Evolutionary conservation across 1,140 invertebrate genomes (phyloP), one percentile per base, ranked within the genome.

Genomic region (Phocides pigmalion): DNA sequence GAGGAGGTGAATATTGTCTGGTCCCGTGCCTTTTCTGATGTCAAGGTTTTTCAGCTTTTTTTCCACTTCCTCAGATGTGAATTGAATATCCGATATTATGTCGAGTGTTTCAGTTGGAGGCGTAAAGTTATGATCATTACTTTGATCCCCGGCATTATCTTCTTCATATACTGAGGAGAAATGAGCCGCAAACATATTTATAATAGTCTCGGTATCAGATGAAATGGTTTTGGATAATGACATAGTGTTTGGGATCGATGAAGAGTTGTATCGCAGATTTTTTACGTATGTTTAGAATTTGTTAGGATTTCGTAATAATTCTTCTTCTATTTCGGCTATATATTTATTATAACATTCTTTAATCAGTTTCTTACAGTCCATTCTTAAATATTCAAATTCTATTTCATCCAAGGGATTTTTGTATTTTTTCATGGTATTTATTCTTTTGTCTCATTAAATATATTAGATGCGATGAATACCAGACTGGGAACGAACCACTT

Each of bases 371-470:
- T 41, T 42, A 37, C 53, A 56, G 15, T 42, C 53, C 4, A 22
- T 8, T 42, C 53, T 56, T 56, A 56, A 56, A 41, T 56, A 56
- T 12, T 56, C 16, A 39, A 41, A 56, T 20, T 56, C 51, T 5
- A 56, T 14, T 56, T 9, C 17, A 8, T 56, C 53, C 11, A 56
- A 17, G 6, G 53, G 53, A 17, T 56, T 56, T 9, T 56, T 58
- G 19, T 58, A 46, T 20, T 63, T 51, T 51, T 37, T 22, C 11
- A 9, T 42, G 49, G n/a, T 19, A 56, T 54, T 47, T 64, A 32
- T 54, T 50, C 44, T 64, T 64, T 22, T 41, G 12, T 39, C 44
- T 64, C 6, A 64, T 35, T 25, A 64, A 49, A 25, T 19, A 11
- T 6, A 49, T 14, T 47, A 64, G 20, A n/a, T 56, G 50, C 19